These are phyloP conservation scores for Solea senegalensis DNA, from an alignment of 2,113 vertebrate genomes.

Conservation along the genomic window DNA sequence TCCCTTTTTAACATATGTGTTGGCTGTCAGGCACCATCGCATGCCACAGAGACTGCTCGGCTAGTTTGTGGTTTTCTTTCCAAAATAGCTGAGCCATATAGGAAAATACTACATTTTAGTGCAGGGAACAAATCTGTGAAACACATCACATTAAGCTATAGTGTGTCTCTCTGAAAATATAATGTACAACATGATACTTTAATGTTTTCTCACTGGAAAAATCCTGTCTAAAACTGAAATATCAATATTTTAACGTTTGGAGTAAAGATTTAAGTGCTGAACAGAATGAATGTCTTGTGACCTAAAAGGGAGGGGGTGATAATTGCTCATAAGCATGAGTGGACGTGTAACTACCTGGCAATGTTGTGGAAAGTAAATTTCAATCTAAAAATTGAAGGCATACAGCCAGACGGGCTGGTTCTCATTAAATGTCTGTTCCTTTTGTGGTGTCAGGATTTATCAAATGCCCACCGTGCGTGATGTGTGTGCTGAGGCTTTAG, in stretches of 20 bases:
- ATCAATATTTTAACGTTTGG: conserved; percentile 29
- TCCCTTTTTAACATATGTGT: conserved; percentile 62
- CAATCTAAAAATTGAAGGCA: background rate
- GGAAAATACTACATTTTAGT: conserved; percentile 20
- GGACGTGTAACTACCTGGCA: conserved; percentile 9
- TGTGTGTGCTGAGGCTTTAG: conserved; percentile 44
- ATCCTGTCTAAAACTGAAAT: conserved; percentile 32
- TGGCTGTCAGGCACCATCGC: conserved; percentile 49
- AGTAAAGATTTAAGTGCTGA: conserved; percentile 20
- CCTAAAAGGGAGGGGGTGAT: conserved; percentile 9
- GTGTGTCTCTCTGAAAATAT: conserved; percentile 20
- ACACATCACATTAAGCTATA: conserved; percentile 61
- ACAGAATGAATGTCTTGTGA: conserved; percentile 25
- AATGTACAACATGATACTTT: conserved; percentile 25
- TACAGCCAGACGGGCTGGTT: background rate
- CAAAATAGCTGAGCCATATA: conserved; percentile 58
- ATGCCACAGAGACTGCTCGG: conserved; percentile 59
- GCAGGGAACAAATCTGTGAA: conserved; percentile 62
- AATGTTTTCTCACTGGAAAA: conserved; percentile 37
- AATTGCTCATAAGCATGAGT: conserved; percentile 7
- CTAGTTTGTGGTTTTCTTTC: conserved; percentile 70
- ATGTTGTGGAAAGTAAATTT: conserved; percentile 16
- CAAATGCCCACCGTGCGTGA: conserved; percentile 21
- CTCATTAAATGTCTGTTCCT: background rate
- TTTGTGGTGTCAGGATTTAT: conserved; percentile 25